Conservation (phyloP, 2,113 vertebrate species). For the Phalacrocorax aristotelis region DNA sequence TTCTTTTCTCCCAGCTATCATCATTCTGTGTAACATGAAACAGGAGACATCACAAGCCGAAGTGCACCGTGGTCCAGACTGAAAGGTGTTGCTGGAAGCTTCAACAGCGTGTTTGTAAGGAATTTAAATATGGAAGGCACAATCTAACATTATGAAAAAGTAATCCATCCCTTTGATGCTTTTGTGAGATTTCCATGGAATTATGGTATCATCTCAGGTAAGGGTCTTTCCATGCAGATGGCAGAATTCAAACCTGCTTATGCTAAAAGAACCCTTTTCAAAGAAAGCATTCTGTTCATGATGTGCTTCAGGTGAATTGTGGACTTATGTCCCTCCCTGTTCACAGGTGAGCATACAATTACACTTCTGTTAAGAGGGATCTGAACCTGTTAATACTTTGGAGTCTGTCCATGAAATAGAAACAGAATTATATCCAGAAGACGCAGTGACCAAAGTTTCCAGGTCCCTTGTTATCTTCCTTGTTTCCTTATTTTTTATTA, state of each 20-base stretch:
- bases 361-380: neutral
- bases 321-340: neutral
- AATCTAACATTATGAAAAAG: neutral
- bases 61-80: no score
- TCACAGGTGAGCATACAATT: neutral
- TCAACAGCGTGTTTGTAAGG: neutral
- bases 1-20: neutral
- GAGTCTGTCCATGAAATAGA: neutral
- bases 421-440: neutral
- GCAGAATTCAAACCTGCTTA: neutral
- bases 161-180: rapidly evolving
- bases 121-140: neutral
- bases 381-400: neutral
- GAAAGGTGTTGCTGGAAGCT: neutral
- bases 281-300: neutral
- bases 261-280: neutral
- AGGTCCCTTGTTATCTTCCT: neutral
- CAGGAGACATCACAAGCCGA: neutral
- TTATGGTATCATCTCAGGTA: neutral
- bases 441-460: neutral
- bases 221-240: neutral
- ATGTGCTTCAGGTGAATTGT: neutral
- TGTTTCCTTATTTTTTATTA: neutral
- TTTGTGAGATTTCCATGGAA: neutral
- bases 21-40: neutral